Evolutionary conservation across 2,797 vertebrate species (phyloP).

Genomic region (Tragelaphus eurycerus): DNA sequence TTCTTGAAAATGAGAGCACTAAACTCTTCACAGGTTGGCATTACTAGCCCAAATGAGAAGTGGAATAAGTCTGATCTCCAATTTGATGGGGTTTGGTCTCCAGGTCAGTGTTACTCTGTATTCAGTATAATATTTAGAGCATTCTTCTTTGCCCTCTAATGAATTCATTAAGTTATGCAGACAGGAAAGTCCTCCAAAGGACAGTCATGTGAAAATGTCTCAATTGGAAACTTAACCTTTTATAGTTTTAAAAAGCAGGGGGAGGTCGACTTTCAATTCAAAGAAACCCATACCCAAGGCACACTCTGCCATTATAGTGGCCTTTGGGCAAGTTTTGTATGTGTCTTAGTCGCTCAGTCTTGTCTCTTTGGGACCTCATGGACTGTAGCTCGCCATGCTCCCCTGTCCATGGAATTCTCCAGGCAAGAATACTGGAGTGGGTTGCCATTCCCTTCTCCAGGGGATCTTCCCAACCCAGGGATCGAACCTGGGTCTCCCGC

Average conservation of each 20-base stretch:
- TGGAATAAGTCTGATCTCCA: neutral
- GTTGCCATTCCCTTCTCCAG: neutral
- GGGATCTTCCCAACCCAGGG: neutral
- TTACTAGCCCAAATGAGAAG: neutral
- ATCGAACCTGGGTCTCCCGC: accelerated
- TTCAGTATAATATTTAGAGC: neutral
- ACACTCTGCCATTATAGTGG: neutral
- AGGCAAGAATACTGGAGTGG: neutral
- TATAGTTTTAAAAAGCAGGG: neutral
- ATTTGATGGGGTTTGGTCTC: neutral
- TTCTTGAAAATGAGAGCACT: neutral
- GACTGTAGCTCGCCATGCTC: neutral
- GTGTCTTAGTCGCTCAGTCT: neutral
- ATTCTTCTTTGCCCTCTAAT: neutral
- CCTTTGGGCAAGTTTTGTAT: neutral
- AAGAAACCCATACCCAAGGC: neutral
- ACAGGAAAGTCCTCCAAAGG: neutral
- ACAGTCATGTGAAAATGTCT: neutral
- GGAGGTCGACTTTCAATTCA: neutral
- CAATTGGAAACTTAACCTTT: neutral
- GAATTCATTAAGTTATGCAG: neutral
- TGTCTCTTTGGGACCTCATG: neutral
- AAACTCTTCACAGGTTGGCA: neutral
- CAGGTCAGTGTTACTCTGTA: neutral
- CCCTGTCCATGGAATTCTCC: neutral